These are phyloP conservation scores for Lepidurus packardi DNA, from an alignment of 1,140 invertebrate species.

Conservation along the genomic window DNA sequence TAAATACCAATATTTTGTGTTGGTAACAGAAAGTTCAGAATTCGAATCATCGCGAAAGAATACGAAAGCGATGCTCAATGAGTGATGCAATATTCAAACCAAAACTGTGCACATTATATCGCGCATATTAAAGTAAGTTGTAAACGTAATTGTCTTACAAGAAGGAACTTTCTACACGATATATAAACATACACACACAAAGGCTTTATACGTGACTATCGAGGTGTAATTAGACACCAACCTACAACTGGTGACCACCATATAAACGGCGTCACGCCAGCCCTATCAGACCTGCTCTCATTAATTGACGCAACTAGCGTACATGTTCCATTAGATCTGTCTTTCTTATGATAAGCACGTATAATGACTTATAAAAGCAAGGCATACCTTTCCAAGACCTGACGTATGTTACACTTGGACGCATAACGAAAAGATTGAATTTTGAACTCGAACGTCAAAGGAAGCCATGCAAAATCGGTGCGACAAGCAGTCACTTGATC, in stretches of 20 bases:
- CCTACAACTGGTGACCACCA: not conserved
- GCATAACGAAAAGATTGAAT: not conserved
- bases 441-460: no score
- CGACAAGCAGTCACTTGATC: no score
- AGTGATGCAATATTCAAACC: no score
- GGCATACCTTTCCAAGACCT: not conserved
- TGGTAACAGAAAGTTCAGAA: no score
- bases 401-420: not conserved
- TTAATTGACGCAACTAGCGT: not conserved
- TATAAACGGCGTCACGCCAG: not conserved
- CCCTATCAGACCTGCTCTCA: not conserved
- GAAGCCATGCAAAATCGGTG: no score
- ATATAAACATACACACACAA: no score
- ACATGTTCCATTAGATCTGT: not conserved
- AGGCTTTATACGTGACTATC: not conserved
- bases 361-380: not conserved
- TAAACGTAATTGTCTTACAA: not conserved
- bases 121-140: not conserved
- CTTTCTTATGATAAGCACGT: conserved; percentile 8
- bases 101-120: no score
- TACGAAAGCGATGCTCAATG: no score
- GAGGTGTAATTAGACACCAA: not conserved
- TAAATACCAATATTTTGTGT: no score
- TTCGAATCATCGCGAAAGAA: no score
- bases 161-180: no score